A percentile compares a stretch with the other conserved stretches of the same genome.
These are phyloP conservation scores for Clarias batrachus DNA, from an alignment of 2,113 vertebrate species.

Conservation along the genomic window DNA sequence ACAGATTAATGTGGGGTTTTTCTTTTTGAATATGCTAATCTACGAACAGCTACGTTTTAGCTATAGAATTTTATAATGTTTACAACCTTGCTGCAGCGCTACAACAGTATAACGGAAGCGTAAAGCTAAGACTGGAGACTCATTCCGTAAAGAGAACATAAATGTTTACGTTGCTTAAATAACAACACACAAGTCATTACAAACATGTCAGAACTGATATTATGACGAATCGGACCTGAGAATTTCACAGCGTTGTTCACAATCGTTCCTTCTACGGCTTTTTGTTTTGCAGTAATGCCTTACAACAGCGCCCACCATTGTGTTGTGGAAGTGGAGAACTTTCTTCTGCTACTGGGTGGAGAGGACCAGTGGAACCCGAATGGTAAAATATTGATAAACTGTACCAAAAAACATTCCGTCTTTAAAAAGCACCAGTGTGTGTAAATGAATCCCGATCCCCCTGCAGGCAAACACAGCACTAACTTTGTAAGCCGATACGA, in stretches of 20 bases:
- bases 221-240: neutral
- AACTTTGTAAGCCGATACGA: constrained; percentile 98
- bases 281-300: constrained; percentile 88
- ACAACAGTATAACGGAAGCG: neutral
- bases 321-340: constrained; percentile 98
- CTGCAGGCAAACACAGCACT: constrained; percentile 96
- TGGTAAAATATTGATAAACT: constrained; percentile 70
- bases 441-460: neutral
- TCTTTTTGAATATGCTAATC: neutral
- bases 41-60: neutral
- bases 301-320: constrained; percentile 99
- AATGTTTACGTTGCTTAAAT: neutral
- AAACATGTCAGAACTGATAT: neutral
- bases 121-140: neutral
- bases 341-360: constrained; percentile 93
- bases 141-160: neutral
- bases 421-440: neutral
- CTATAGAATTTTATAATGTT: neutral
- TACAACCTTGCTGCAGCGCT: neutral
- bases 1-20: neutral
- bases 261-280: constrained; percentile 3
- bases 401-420: neutral
- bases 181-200: neutral
- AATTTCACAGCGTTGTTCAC: neutral
- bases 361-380: constrained; percentile 99